phyloP scores from a whole-genome alignment of 2,113 vertebrate genomes.

The Ranitomeya variabilis region DNA sequence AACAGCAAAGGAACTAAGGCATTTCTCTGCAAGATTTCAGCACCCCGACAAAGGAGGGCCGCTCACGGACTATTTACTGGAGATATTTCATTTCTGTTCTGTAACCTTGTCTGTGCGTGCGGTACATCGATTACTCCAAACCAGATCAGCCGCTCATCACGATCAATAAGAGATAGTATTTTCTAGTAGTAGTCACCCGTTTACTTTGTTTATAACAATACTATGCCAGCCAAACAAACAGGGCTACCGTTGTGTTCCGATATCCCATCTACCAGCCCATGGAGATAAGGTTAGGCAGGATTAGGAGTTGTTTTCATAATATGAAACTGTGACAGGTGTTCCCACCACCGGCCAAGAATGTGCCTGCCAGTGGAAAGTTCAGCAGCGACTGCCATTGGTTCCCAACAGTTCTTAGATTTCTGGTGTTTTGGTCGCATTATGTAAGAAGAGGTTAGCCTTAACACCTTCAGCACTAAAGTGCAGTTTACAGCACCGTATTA shows the following conservation, averaged over 20 bases:
- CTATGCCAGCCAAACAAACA: slow-evolving; percentile 4
- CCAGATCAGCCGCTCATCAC: background rate
- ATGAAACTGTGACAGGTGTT: slow-evolving; percentile 67
- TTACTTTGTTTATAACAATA: slow-evolving; percentile 4
- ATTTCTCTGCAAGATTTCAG: background rate
- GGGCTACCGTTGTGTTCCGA: slow-evolving; percentile 19
- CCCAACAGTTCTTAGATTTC: slow-evolving; percentile 64
- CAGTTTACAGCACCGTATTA: too few species aligned
- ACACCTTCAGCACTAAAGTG: background rate
- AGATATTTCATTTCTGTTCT: background rate
- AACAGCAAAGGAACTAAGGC: too few species aligned
- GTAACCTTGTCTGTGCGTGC: background rate
- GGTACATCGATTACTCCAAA: background rate
- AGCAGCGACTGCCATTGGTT: slow-evolving; percentile 43
- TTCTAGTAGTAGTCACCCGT: background rate
- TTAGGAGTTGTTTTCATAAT: slow-evolving; percentile 53
- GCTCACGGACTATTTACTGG: background rate
- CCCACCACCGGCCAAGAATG: slow-evolving; percentile 65
- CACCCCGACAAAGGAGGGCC: background rate
- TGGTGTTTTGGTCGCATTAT: slow-evolving; percentile 62
- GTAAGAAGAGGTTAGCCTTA: slow-evolving; percentile 62
- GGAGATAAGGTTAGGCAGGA: slow-evolving; percentile 38
- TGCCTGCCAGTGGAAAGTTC: slow-evolving; percentile 64
- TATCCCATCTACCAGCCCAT: slow-evolving; percentile 16
- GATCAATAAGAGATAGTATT: background rate